Percentiles rank a stretch among this genome's conserved stretches.
Evolutionary conservation across 2,888 invertebrate species (phyloP).

Genomic region (Lutraria lutraria): DNA sequence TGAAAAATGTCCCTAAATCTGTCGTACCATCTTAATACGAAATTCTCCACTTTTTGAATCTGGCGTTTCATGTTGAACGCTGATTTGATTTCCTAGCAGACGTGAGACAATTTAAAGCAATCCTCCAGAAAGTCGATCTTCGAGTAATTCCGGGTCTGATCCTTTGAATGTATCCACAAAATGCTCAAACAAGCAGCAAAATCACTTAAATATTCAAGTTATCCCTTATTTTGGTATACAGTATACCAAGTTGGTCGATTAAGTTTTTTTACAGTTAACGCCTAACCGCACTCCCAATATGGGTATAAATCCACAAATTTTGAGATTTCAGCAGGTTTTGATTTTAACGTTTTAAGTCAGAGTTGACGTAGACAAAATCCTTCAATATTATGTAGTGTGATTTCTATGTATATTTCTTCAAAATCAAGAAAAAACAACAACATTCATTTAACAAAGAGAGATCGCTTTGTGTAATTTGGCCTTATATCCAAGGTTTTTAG

Average conservation of each 20-base stretch:
- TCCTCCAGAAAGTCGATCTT: not conserved
- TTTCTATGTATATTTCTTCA: not conserved
- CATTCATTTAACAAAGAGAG: not conserved
- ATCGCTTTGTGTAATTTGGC: not conserved
- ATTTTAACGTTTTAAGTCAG: not conserved
- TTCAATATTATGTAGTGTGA: not conserved
- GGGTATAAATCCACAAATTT: not conserved
- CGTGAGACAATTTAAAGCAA: not conserved
- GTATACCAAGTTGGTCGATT: too few relatives aligned
- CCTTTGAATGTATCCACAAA: not conserved
- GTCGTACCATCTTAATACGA: slow-evolving; percentile 42
- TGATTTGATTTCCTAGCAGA: not conserved
- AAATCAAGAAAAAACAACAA: too few relatives aligned
- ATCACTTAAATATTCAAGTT: not conserved
- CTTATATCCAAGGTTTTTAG: not conserved
- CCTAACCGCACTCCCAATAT: not conserved
- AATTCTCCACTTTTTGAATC: slow-evolving; percentile 35
- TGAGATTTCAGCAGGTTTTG: not conserved
- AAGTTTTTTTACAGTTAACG: not conserved
- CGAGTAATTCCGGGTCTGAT: not conserved
- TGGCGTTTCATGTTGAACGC: slow-evolving; percentile 15
- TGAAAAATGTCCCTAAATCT: slow-evolving; percentile 37
- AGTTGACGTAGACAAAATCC: not conserved
- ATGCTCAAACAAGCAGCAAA: not conserved
- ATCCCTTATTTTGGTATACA: not conserved